Evolutionary conservation across 2,888 invertebrate species (phyloP).

Genomic region (Ischnura elegans): DNA sequence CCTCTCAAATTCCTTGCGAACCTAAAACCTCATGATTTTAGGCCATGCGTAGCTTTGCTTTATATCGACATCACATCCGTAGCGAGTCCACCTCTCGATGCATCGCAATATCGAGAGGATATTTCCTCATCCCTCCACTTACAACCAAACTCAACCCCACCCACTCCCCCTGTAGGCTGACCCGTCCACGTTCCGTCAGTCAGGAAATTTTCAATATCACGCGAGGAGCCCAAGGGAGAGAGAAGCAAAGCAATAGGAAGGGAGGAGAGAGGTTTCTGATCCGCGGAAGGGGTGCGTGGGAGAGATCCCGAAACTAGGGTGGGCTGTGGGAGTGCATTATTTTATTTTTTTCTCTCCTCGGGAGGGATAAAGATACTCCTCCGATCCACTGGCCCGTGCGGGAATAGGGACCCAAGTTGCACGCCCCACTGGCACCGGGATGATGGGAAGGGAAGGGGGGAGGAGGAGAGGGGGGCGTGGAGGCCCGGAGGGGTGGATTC

Average conservation of each 20-base stretch:
- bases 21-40: no score
- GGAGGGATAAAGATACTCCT: slow-evolving; percentile 16
- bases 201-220: slow-evolving; percentile 42
- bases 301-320: neutral
- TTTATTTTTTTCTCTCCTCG: no score
- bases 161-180: neutral
- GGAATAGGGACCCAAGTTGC: neutral
- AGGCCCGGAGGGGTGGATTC: neutral
- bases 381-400: slow-evolving; percentile 18
- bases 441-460: neutral
- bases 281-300: neutral
- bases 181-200: neutral
- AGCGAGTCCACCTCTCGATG: no score
- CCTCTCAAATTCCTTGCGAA: no score
- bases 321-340: neutral
- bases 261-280: neutral
- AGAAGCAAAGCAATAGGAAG: no score
- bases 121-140: no score
- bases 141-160: neutral
- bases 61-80: no score
- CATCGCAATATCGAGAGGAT: no score
- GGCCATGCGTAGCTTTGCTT: no score
- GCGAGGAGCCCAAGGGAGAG: neutral
- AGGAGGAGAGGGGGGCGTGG: neutral
- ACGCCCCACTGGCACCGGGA: neutral